Base-by-base conservation (phyloP, 2,113 vertebrate species). In the Tyrannus savana region DNA sequence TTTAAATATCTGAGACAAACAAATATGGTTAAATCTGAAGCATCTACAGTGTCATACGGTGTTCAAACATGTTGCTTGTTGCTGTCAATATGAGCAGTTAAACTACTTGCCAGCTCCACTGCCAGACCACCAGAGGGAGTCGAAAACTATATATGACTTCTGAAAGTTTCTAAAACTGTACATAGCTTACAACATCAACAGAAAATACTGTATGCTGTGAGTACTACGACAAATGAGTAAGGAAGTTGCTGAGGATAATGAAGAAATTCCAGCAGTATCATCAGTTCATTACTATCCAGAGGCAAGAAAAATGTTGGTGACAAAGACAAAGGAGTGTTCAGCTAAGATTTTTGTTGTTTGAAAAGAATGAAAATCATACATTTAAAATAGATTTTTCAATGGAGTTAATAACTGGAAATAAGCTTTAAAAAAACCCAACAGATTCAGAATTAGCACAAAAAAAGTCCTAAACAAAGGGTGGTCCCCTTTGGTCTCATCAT, bases 41-140 rank as follows among this genome's bases (percentile, higher is more conserved):
- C 47, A 67, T 14, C 28, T 30, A 47, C 42, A 25, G 14, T 14
- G 6, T 37, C 30, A 19, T 8, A 24, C 31, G 12, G n/a, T 24
- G 12, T 55, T 85, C 31, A 62, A 56, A 77, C 4, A 2, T 25
- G 12, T 33, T 18, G 53, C 11, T 56, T 39, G 23, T 11, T 59
- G 27, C 64, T 2, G 3, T 4, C 28, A 28, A 9, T 3, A 25
- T 19, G 2, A 22, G 41, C 30, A 44, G n/a, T 22, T 39, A 30
- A 63, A 42, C 13, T 42, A 14, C 30, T 69, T 42, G 63, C n/a
- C 82, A 85, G 15, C 55, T 14, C 25, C 59, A 10, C 2, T 31
- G 56, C 10, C 71, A 68, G 31, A 64, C 96, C 96, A 94, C 84
- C 73, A 97, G 95, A 93, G 96, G 96, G 96, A 95, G 94, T 87